These are phyloP conservation scores for Thaleichthys pacificus DNA, from an alignment of 2,797 vertebrate genomes.

Conservation along the genomic window DNA sequence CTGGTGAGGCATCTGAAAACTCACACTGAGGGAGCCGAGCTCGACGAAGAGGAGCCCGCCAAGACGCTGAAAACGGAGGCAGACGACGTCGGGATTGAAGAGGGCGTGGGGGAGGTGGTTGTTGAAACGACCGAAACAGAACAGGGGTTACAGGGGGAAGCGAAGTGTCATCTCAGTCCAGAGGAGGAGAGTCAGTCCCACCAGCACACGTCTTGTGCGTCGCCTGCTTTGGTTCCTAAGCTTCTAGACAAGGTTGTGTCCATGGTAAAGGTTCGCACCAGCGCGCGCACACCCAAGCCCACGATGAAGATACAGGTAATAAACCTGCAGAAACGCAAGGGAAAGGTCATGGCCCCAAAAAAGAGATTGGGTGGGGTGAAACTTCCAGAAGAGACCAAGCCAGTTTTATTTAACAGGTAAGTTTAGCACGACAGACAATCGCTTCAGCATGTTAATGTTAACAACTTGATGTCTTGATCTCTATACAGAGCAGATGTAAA, in stretches of 20 bases:
- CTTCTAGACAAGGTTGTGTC: background rate
- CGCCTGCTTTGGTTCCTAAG: background rate
- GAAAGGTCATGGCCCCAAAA: constrained; percentile 31
- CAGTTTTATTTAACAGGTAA: constrained; percentile 15
- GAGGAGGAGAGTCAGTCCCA: background rate
- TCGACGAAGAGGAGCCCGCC: background rate
- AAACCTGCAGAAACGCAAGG: constrained; percentile 54
- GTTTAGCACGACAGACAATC: constrained; percentile 5
- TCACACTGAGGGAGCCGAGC: constrained; percentile 23
- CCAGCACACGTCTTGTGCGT: background rate
- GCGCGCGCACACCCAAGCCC: constrained; percentile 58
- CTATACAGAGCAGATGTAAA: background rate
- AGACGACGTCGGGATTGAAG: constrained; percentile 3
- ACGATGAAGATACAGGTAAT: constrained; percentile 66
- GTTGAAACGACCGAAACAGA: background rate
- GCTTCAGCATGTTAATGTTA: too few species aligned
- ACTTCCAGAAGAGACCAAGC: constrained; percentile 12
- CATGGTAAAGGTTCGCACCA: constrained; percentile 48
- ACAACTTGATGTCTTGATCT: background rate
- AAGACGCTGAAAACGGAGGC: background rate
- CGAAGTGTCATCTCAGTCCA: constrained; percentile 21
- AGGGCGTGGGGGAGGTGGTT: background rate
- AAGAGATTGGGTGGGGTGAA: constrained; percentile 32
- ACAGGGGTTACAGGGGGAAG: background rate
- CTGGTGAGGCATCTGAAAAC: constrained; percentile 59